These are phyloP conservation scores for Heteromurus nitidus DNA, from an alignment of 2,888 invertebrate genomes.

Conservation along the genomic window DNA sequence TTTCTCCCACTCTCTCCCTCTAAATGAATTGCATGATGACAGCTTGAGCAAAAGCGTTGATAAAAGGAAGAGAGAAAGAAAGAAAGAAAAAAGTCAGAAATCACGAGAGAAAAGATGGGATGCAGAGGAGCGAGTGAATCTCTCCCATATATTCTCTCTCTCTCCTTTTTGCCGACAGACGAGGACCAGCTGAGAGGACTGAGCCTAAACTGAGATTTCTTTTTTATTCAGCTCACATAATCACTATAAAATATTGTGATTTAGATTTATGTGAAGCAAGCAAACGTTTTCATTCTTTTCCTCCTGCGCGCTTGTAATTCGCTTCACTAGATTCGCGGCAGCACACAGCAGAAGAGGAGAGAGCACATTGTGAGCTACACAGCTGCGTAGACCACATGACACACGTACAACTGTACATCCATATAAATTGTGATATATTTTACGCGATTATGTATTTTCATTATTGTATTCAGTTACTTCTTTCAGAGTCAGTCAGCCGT, in stretches of 20 bases:
- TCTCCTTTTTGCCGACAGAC: neutral
- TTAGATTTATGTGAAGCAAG: conserved; percentile 53
- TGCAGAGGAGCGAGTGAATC: neutral
- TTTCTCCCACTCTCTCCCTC: conserved; percentile 31
- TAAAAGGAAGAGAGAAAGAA: conserved; percentile 9
- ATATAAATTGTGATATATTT: too few species aligned
- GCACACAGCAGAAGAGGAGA: neutral
- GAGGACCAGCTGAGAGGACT: too few species aligned
- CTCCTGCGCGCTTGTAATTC: neutral
- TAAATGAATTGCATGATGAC: conserved; percentile 57
- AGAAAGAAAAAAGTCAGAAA: conserved; percentile 43
- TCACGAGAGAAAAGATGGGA: conserved; percentile 26
- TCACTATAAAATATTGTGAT: conserved; percentile 62
- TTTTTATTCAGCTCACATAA: conserved; percentile 55
- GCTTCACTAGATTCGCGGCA: neutral
- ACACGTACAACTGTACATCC: too few species aligned
- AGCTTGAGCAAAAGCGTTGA: conserved; percentile 34
- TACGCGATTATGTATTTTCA: too few species aligned
- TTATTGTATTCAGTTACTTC: too few species aligned
- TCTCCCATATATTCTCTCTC: neutral
- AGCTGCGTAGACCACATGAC: too few species aligned
- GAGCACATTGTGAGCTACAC: too few species aligned
- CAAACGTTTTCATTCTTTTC: conserved; percentile 25
- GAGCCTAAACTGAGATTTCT: conserved; percentile 28
- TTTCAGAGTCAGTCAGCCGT: too few species aligned